These are phyloP conservation scores for Oncorhynchus gorbuscha DNA, from an alignment of 2,113 vertebrate species.

Conservation along the genomic window DNA sequence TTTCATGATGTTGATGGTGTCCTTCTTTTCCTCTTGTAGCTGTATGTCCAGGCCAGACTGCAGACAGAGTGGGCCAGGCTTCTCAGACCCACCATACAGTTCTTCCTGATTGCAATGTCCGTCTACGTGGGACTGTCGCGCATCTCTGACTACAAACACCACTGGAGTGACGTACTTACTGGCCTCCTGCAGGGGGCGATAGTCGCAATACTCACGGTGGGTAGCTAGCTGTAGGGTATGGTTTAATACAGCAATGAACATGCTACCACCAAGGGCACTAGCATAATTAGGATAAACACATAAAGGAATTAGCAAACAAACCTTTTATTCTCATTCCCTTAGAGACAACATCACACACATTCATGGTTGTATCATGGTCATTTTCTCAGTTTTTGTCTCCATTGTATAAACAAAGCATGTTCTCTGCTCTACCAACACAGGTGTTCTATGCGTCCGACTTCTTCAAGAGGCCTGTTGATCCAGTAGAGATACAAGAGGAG, in stretches of 20 bases:
- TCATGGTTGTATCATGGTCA: not conserved
- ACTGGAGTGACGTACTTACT: conserved; percentile 94
- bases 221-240: conserved; percentile 50
- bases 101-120: conserved; percentile 83
- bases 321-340: too few relatives aligned
- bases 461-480: conserved; percentile 73
- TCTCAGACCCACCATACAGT: conserved; percentile 89
- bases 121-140: conserved; percentile 94
- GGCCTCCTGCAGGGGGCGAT: conserved; percentile 88
- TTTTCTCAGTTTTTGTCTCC: too few relatives aligned
- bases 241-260: too few relatives aligned
- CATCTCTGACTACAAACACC: conserved; percentile 96
- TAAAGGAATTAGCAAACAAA: too few relatives aligned
- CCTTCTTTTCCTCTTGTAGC: conserved; percentile 63
- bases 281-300: too few relatives aligned
- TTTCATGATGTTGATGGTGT: not conserved
- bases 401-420: too few relatives aligned
- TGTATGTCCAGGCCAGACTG: conserved; percentile 92
- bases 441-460: conserved; percentile 87
- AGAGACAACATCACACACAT: not conserved
- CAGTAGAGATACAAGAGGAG: conserved; percentile 72
- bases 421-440: conserved; percentile 60
- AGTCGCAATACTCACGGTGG: conserved; percentile 86
- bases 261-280: too few relatives aligned
- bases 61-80: conserved; percentile 87